Base-by-base conservation (phyloP, 1,140 invertebrate genomes). In the Holcopasites calliopsidis region DNA sequence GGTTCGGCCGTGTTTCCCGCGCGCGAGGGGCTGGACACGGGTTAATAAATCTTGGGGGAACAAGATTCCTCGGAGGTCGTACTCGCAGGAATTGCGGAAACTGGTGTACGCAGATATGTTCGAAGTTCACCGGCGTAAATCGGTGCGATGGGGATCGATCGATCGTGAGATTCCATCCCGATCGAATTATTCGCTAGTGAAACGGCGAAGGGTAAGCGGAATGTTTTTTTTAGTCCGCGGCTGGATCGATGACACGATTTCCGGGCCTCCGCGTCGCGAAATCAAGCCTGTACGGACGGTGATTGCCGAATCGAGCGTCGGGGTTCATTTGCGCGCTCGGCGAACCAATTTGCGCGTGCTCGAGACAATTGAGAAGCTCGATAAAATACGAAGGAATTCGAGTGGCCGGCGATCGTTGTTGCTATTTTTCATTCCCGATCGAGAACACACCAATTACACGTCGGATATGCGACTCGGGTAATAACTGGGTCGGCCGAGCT, bases 41-140 rank as follows among this genome's bases (percentile, higher is more conserved):
- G 74, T 83, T 83, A 83, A 83, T 83, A 83, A 83, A 83, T 83
- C 82, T 82, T 79, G 60, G 80, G 76, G 79, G 78, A 79, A 83
- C 69, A 81, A 78, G 78, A 26, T 76, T 64, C 72, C 49, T 10
- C n/a, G n/a, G n/a, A n/a, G n/a, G n/a, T n/a, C n/a, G n/a, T n/a
- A n/a, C n/a, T n/a, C n/a, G n/a, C n/a, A n/a, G n/a, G n/a, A n/a
- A n/a, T n/a, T n/a, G n/a, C n/a, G n/a, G n/a, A n/a, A n/a, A n/a
- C n/a, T n/a, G n/a, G n/a, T n/a, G n/a, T n/a, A n/a, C n/a, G n/a
- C n/a, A n/a, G n/a, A n/a, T n/a, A n/a, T n/a, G n/a, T n/a, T n/a
- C n/a, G n/a, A n/a, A n/a, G n/a, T n/a, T n/a, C n/a, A n/a, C n/a
- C n/a, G n/a, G n/a, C n/a, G n/a, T n/a, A n/a, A n/a, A n/a, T n/a